phyloP scores from a whole-genome alignment of 2,113 vertebrate genomes.

The Plotosus lineatus region DNA sequence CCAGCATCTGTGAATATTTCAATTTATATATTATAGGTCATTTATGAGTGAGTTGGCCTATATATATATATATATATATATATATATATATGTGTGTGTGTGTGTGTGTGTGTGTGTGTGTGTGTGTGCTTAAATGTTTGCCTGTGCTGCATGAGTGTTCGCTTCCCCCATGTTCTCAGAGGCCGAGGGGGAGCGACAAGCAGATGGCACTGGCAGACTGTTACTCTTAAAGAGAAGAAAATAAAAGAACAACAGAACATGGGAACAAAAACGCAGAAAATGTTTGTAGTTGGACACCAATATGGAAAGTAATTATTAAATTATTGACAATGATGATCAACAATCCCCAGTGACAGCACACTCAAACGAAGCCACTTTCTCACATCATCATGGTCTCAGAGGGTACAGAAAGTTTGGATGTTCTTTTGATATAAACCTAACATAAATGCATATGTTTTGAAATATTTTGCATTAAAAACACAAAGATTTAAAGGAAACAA shows the following conservation, averaged over 20 bases:
- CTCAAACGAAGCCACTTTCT: background rate
- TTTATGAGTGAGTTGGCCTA: background rate
- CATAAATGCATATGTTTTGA: background rate
- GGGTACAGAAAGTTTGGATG: background rate
- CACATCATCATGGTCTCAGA: background rate
- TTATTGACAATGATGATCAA: too few relatives aligned
- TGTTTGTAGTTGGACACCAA: slow-evolving; percentile 21
- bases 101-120: slow-evolving; percentile 16
- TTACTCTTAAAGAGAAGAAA: slow-evolving; percentile 65
- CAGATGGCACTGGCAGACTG: slow-evolving; percentile 78
- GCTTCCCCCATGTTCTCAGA: slow-evolving; percentile 58
- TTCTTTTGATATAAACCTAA: background rate
- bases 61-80: background rate
- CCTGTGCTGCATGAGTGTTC: slow-evolving; percentile 20
- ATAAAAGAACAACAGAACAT: slow-evolving; percentile 57
- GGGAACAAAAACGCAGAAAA: slow-evolving; percentile 59
- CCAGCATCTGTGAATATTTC: background rate
- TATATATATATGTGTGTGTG: background rate
- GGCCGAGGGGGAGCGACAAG: slow-evolving; percentile 64
- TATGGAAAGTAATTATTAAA: too few relatives aligned
- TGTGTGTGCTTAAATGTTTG: slow-evolving; percentile 6
- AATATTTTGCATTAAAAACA: background rate
- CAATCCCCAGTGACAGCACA: slow-evolving; percentile 1
- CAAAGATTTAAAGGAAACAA: background rate
- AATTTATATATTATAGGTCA: background rate